These are phyloP conservation scores for Macrotis lagotis DNA, from an alignment of 2,113 vertebrate species.

Conservation along the genomic window DNA sequence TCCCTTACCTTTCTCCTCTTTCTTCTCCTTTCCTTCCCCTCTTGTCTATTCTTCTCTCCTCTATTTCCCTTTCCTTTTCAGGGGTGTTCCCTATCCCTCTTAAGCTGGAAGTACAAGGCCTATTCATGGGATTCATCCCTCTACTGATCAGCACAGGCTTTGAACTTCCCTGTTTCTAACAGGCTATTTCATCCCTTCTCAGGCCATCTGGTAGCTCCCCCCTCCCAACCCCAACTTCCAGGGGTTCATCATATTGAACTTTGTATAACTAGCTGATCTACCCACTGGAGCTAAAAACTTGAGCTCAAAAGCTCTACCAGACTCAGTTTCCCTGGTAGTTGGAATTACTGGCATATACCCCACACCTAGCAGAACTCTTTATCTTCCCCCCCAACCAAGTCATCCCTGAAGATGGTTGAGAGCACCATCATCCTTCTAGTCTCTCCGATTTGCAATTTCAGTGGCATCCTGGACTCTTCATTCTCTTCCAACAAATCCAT, in stretches of 20 bases:
- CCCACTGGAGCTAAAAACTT: neutral
- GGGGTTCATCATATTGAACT: neutral
- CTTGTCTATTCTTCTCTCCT: too few species aligned
- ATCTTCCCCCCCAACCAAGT: neutral
- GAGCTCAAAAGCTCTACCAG: neutral
- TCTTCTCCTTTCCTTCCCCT: too few species aligned
- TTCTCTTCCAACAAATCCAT: neutral
- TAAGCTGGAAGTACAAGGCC: too few species aligned
- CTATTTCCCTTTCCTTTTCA: too few species aligned
- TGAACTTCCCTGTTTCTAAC: too few species aligned
- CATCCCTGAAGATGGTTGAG: neutral
- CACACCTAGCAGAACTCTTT: neutral
- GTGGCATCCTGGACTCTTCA: neutral
- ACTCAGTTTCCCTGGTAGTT: neutral
- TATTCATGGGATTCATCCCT: too few species aligned
- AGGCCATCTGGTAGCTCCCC: too few species aligned
- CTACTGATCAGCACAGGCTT: too few species aligned
- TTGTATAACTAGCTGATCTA: neutral
- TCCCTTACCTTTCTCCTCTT: too few species aligned
- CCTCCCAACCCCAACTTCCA: too few species aligned
- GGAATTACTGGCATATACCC: neutral
- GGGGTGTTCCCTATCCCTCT: too few species aligned
- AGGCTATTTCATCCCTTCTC: too few species aligned
- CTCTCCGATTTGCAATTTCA: neutral
- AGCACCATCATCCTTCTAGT: neutral